Conservation (phyloP, 2,113 vertebrate species). For the Stictonetta naevosa region DNA sequence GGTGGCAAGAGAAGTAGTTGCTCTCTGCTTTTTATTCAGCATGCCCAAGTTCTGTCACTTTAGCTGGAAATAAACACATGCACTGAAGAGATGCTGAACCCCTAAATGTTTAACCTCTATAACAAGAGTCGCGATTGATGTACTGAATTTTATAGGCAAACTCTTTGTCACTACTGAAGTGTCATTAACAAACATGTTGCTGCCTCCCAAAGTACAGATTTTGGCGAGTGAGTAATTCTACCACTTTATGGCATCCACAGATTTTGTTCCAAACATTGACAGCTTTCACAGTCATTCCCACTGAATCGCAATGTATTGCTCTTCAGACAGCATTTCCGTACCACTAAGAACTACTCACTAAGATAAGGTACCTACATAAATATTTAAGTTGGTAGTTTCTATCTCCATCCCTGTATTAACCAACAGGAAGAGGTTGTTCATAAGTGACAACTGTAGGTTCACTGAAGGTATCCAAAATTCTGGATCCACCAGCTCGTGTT, state of each 20-base stretch:
- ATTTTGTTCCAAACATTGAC: slow-evolving; percentile 66
- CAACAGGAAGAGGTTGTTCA: neutral
- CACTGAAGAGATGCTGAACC: neutral
- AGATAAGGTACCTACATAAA: slow-evolving; percentile 47
- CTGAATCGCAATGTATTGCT: slow-evolving; percentile 36
- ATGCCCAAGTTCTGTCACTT: neutral
- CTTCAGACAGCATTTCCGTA: slow-evolving; percentile 42
- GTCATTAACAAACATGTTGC: slow-evolving; percentile 38
- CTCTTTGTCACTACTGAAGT: slow-evolving; percentile 23
- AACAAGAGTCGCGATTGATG: neutral
- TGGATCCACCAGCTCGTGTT: neutral
- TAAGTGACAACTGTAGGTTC: neutral
- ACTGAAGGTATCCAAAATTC: neutral
- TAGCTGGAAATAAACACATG: neutral
- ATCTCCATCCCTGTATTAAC: slow-evolving; percentile 7
- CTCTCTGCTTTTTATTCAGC: neutral
- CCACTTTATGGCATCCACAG: slow-evolving; percentile 54
- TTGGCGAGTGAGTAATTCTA: slow-evolving; percentile 57
- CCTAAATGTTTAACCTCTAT: neutral
- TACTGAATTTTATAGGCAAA: slow-evolving; percentile 30
- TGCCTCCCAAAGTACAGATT: slow-evolving; percentile 59
- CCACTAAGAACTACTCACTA: neutral
- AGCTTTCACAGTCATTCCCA: slow-evolving; percentile 64
- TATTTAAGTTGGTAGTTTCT: slow-evolving; percentile 48
- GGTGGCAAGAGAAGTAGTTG: neutral